Evolutionary conservation across 2,888 invertebrate species (phyloP).

Genomic region (Fragum fragum): DNA sequence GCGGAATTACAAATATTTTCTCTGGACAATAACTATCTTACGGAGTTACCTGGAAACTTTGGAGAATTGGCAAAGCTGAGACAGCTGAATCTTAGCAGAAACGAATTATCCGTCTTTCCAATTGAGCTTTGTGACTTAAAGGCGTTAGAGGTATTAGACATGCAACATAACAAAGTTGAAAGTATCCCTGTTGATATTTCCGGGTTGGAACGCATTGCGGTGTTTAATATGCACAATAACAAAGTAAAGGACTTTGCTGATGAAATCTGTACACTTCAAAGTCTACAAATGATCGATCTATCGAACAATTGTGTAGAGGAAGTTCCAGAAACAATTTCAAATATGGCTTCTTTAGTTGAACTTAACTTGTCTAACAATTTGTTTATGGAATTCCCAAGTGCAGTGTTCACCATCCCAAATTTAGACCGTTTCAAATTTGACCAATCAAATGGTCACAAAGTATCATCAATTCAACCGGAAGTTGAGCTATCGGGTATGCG

Average conservation of each 20-base stretch:
- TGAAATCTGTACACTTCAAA: slow-evolving; percentile 73
- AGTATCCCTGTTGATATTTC: slow-evolving; percentile 76
- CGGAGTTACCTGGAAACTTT: slow-evolving; percentile 79
- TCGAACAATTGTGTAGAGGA: slow-evolving; percentile 76
- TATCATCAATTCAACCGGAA: slow-evolving; percentile 80
- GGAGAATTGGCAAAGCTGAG: slow-evolving; percentile 75
- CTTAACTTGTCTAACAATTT: slow-evolving; percentile 83
- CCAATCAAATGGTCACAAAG: slow-evolving; percentile 79
- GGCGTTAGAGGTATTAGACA: slow-evolving; percentile 75
- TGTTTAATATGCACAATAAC: slow-evolving; percentile 76
- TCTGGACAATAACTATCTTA: slow-evolving; percentile 77
- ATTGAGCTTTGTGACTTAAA: slow-evolving; percentile 71
- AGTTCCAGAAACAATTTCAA: slow-evolving; percentile 91
- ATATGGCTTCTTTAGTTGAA: slow-evolving; percentile 88
- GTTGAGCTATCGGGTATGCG: slow-evolving; percentile 75
- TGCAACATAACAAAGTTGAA: slow-evolving; percentile 75
- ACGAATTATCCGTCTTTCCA: slow-evolving; percentile 79
- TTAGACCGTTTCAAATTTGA: slow-evolving; percentile 79
- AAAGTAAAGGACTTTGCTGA: slow-evolving; percentile 71
- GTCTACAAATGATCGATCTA: slow-evolving; percentile 76
- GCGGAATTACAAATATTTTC: slow-evolving; percentile 73
- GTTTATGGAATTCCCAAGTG: slow-evolving; percentile 82
- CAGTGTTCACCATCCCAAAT: slow-evolving; percentile 78
- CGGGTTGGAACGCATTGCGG: slow-evolving; percentile 72
- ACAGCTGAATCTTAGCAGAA: slow-evolving; percentile 78